Conservation (phyloP, 2,888 invertebrate genomes). For the Philopedon plagiatum region DNA sequence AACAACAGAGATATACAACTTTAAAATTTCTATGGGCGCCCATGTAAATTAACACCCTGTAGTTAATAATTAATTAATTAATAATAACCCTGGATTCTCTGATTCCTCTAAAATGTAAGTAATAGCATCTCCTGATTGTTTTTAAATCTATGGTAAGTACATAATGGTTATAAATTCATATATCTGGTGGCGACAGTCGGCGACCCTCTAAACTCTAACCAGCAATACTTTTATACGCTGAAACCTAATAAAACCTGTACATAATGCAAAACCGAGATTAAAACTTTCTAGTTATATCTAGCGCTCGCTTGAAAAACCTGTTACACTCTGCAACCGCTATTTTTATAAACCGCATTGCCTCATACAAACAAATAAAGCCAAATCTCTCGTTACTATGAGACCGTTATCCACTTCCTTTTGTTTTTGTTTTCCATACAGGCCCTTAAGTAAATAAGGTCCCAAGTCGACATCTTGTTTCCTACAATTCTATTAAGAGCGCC, state of each 20-base stretch:
- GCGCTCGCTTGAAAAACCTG: not conserved
- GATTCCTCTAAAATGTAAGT: too few relatives aligned
- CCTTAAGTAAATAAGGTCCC: not conserved
- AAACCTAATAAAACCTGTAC: not conserved
- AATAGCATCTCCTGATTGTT: too few relatives aligned
- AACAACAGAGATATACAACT: too few relatives aligned
- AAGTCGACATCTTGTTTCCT: conserved; percentile 5
- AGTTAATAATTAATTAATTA: too few relatives aligned
- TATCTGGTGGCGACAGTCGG: too few relatives aligned
- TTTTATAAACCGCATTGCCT: conserved; percentile 20
- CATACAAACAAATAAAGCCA: not conserved
- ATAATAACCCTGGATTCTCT: too few relatives aligned
- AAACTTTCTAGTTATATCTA: conserved; percentile 13
- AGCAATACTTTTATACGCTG: too few relatives aligned
- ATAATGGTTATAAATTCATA: too few relatives aligned
- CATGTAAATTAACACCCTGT: too few relatives aligned
- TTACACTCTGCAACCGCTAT: conserved; percentile 11
- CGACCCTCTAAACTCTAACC: too few relatives aligned
- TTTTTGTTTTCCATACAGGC: conserved; percentile 2
- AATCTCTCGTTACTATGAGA: not conserved
- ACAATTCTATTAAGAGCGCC: not conserved
- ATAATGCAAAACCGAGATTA: not conserved
- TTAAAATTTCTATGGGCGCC: too few relatives aligned
- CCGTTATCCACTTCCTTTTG: not conserved
- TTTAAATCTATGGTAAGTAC: too few relatives aligned